These are phyloP conservation scores for Aporophyla nigra DNA, from an alignment of 2,888 invertebrate genomes.

Conservation along the genomic window DNA sequence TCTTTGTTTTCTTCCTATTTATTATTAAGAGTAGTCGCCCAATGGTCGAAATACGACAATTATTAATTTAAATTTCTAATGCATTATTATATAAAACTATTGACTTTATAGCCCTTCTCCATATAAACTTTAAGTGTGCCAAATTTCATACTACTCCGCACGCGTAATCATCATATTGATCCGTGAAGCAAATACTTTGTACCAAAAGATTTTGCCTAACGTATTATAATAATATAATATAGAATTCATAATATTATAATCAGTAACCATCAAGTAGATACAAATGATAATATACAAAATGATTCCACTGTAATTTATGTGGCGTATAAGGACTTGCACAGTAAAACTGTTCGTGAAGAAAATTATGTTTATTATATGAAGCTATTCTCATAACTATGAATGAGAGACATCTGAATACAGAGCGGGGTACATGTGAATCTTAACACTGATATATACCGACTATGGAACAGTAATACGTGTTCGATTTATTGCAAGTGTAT, in stretches of 20 bases:
- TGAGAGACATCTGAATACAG: conserved; percentile 59
- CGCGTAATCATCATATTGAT: too few relatives aligned
- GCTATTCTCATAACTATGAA: conserved; percentile 63
- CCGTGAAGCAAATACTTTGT: too few relatives aligned
- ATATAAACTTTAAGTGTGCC: too few relatives aligned
- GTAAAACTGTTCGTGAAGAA: conserved; percentile 45
- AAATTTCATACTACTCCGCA: too few relatives aligned
- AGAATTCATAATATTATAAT: not conserved
- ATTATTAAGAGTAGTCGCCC: not conserved
- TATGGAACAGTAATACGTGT: conserved; percentile 53
- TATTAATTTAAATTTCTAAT: too few relatives aligned
- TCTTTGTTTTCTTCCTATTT: not conserved
- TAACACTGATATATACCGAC: conserved; percentile 19
- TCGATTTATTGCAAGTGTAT: conserved; percentile 57
- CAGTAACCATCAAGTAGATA: not conserved
- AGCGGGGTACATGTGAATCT: conserved; percentile 26
- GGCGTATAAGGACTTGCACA: conserved; percentile 27
- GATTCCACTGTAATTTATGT: conserved; percentile 37
- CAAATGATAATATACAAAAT: conserved; percentile 28
- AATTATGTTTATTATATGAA: conserved; percentile 56
- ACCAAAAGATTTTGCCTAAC: too few relatives aligned
- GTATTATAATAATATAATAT: too few relatives aligned
- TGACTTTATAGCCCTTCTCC: too few relatives aligned
- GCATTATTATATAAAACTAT: too few relatives aligned
- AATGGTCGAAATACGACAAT: too few relatives aligned